phyloP scores from a whole-genome alignment of 1,140 invertebrate genomes.

The Ostrea edulis region DNA sequence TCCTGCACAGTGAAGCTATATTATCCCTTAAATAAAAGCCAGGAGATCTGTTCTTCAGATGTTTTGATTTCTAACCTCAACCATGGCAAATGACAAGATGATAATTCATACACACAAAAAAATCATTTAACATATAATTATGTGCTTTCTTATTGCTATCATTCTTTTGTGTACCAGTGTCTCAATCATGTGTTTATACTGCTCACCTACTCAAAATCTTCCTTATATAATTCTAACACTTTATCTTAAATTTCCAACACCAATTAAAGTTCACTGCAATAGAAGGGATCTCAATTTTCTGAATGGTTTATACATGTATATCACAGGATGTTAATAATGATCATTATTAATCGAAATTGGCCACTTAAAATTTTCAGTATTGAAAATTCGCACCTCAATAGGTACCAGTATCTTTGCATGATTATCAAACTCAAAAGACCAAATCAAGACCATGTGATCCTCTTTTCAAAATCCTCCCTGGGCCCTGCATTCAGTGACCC shows the following conservation, averaged over 20 bases:
- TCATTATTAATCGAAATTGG: conserved; percentile 31
- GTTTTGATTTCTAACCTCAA: conserved; percentile 9
- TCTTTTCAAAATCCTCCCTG: not conserved
- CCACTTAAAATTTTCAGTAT: conserved; percentile 17
- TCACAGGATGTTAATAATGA: conserved; percentile 17
- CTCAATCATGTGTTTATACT: conserved; percentile 23
- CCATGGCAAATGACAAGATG: not conserved
- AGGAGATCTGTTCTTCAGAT: not conserved
- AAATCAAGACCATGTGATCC: not conserved
- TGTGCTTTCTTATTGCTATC: not conserved
- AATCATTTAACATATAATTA: conserved; percentile 38
- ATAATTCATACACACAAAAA: conserved; percentile 30
- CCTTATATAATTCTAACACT: not conserved
- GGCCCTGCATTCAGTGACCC: not conserved
- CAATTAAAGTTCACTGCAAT: conserved; percentile 20
- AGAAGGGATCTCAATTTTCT: conserved; percentile 10
- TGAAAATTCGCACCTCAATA: conserved; percentile 7
- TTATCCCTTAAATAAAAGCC: not conserved
- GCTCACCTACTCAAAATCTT: conserved; percentile 24
- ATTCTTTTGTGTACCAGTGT: not conserved
- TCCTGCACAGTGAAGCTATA: not conserved
- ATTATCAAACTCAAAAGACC: not conserved
- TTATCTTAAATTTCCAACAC: not conserved
- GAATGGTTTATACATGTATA: not conserved
- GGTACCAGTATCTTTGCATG: not conserved